A percentile compares a stretch with the other conserved stretches of the same genome.
phyloP scores from a whole-genome alignment of 2,113 vertebrate genomes.

The Promerops cafer region DNA sequence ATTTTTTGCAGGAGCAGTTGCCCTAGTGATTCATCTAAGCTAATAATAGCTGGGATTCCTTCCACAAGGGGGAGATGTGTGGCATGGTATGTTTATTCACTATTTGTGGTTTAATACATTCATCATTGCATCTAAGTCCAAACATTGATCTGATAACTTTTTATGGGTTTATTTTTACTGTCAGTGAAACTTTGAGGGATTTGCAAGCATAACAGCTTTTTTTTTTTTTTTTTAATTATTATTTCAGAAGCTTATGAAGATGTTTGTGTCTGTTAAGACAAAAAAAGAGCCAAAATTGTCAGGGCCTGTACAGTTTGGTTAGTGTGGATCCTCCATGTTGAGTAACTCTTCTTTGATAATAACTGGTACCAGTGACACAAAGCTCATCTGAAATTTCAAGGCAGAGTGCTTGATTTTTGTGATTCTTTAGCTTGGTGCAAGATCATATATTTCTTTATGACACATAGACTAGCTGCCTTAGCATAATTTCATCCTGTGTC shows the following conservation, averaged over 20 bases:
- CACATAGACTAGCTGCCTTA: background rate
- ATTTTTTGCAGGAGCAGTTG: background rate
- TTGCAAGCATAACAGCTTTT: background rate
- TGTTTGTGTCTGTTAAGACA: background rate
- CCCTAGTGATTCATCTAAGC: background rate
- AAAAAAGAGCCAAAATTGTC: background rate
- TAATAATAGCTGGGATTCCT: background rate
- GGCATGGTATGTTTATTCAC: background rate
- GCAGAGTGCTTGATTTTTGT: background rate
- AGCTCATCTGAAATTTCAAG: background rate
- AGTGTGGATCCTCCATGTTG: background rate
- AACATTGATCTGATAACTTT: background rate
- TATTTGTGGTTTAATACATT: background rate
- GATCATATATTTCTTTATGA: background rate
- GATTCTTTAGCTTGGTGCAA: background rate
- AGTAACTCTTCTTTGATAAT: background rate
- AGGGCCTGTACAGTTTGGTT: background rate
- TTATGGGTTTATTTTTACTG: background rate
- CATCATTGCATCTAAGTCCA: background rate
- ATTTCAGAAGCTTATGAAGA: background rate
- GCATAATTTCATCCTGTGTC: background rate
- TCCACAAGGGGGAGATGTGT: background rate
- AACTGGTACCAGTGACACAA: background rate
- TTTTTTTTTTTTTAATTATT: background rate
- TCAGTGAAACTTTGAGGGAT: background rate